A percentile compares a stretch with the other conserved stretches of the same genome.
Evolutionary conservation across 2,888 invertebrate species (phyloP).

Genomic region (Notodonta ziczac): DNA sequence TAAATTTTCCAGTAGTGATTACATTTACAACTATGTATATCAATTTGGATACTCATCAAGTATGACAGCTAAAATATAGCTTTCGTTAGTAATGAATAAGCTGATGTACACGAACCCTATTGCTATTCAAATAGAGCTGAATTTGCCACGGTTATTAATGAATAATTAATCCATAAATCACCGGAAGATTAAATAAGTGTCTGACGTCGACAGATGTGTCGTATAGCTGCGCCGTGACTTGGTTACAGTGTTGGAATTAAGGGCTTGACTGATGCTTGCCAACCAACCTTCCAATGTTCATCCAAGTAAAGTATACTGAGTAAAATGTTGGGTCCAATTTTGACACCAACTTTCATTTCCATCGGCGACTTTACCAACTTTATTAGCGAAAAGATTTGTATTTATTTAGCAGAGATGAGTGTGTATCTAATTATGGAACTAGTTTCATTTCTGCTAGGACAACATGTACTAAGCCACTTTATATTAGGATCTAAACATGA

Average conservation of each 20-base stretch:
- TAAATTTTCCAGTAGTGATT: no score
- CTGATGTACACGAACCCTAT: conserved; percentile 23
- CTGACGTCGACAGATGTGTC: conserved; percentile 34
- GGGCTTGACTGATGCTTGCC: not conserved
- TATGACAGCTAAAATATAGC: conserved; percentile 32
- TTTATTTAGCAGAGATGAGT: no score
- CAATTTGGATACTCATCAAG: conserved; percentile 31
- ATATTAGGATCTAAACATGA: no score
- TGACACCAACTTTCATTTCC: no score
- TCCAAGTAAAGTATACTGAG: not conserved
- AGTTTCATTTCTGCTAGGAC: no score
- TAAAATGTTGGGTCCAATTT: not conserved
- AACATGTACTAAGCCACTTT: no score
- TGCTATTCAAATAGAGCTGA: conserved; percentile 22
- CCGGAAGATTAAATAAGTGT: conserved; percentile 55
- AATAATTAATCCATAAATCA: conserved; percentile 58
- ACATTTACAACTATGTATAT: not conserved
- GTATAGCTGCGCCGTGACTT: conserved; percentile 40
- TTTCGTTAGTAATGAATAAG: conserved; percentile 25
- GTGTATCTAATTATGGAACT: no score
- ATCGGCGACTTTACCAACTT: no score
- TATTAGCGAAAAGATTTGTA: no score
- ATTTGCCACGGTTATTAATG: conserved; percentile 25
- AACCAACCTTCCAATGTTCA: not conserved
- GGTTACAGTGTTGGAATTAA: conserved; percentile 15